These are phyloP conservation scores for Hyaena hyaena DNA, from an alignment of 2,113 vertebrate species.

Conservation along the genomic window DNA sequence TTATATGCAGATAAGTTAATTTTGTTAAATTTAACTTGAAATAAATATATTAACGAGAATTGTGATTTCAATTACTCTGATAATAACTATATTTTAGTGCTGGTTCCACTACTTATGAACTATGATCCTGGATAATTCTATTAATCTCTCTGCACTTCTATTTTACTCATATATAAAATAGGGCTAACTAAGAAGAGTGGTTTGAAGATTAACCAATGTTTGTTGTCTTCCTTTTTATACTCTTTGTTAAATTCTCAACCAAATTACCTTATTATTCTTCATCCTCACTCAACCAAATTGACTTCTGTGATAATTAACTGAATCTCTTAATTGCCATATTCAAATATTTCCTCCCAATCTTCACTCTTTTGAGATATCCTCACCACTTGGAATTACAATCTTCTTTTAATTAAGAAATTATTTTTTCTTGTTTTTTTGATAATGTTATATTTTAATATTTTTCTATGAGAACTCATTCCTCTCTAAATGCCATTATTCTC, in stretches of 20 bases:
- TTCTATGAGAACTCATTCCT: neutral
- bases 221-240: neutral
- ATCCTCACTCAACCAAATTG: neutral
- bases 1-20: neutral
- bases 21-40: slow-evolving; percentile 7
- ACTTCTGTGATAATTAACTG: neutral
- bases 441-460: neutral
- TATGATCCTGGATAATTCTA: neutral
- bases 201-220: neutral
- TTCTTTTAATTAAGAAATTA: neutral
- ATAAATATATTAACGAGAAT: neutral
- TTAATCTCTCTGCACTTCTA: neutral
- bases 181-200: neutral
- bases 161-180: neutral
- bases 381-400: neutral
- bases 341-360: neutral
- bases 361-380: neutral
- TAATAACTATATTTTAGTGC: neutral
- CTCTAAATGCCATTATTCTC: neutral
- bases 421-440: neutral
- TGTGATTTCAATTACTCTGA: neutral
- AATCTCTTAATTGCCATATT: neutral
- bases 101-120: neutral
- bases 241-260: neutral
- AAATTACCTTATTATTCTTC: neutral